phyloP scores from a whole-genome alignment of 2,113 vertebrate species.

The Proterorhinus semilunaris region DNA sequence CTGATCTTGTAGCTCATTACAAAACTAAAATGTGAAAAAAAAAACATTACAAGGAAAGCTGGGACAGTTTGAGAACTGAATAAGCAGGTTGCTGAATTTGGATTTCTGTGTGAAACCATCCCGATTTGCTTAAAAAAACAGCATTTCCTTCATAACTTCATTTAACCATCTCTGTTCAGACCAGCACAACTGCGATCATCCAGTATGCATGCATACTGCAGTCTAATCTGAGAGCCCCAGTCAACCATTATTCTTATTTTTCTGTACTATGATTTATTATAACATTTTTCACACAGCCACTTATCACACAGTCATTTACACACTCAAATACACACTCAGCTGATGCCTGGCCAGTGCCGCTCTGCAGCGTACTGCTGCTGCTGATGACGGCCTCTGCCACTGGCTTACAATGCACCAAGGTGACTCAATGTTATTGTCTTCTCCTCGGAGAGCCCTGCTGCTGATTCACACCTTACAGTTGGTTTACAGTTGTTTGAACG shows the following conservation, averaged over 20 bases:
- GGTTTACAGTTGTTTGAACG: slow-evolving; percentile 35
- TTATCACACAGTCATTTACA: slow-evolving; percentile 43
- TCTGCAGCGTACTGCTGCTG: slow-evolving; percentile 69
- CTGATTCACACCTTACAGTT: slow-evolving; percentile 64
- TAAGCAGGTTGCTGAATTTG: no score
- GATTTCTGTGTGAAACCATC: slow-evolving; percentile 8
- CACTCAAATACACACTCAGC: slow-evolving; percentile 47
- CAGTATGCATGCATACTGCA: slow-evolving; percentile 37
- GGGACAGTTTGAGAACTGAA: slow-evolving; percentile 4
- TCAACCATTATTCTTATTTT: slow-evolving; percentile 49
- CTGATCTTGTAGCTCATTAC: background rate
- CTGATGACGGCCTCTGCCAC: slow-evolving; percentile 68
- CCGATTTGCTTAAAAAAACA: background rate
- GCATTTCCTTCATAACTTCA: background rate
- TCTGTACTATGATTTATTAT: slow-evolving; percentile 67
- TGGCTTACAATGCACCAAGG: slow-evolving; percentile 78
- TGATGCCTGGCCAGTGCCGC: slow-evolving; percentile 56
- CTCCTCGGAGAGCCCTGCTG: slow-evolving; percentile 63
- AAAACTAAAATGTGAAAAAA: slow-evolving; percentile 6
- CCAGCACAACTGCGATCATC: background rate
- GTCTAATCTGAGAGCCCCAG: slow-evolving; percentile 34
- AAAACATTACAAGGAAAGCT: background rate
- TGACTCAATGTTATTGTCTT: slow-evolving; percentile 78
- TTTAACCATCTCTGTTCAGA: background rate
- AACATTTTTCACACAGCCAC: slow-evolving; percentile 29